These are phyloP conservation scores for Esox lucius DNA, from an alignment of 2,797 vertebrate genomes.

Conservation along the genomic window DNA sequence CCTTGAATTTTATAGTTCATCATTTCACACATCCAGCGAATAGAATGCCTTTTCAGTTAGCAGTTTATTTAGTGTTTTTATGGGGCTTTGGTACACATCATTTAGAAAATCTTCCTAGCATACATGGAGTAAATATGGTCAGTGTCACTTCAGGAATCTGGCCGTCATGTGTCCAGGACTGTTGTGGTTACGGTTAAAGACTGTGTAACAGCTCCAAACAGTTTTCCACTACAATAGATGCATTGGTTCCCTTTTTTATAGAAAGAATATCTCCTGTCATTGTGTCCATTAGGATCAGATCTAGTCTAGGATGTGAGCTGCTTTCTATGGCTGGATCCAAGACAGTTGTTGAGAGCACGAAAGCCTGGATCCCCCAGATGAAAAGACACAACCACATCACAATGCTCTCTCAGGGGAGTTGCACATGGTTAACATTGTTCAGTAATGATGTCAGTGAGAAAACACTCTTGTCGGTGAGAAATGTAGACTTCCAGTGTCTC, in stretches of 20 bases:
- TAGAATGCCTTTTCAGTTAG: no score
- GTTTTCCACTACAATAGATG: neutral
- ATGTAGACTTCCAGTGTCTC: slow-evolving; percentile 2
- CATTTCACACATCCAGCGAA: no score
- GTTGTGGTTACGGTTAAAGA: no score
- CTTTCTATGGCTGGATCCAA: neutral
- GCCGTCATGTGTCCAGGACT: no score
- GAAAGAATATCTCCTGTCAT: neutral
- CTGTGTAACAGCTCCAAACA: no score
- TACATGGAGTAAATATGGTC: no score
- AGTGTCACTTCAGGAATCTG: no score
- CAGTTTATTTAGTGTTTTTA: no score
- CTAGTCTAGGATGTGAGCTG: neutral
- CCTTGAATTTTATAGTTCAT: no score
- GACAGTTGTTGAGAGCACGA: neutral
- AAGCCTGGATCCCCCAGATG: neutral
- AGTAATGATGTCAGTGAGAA: slow-evolving; percentile 11
- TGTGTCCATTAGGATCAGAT: neutral
- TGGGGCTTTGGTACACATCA: no score
- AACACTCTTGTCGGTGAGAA: slow-evolving; percentile 3
- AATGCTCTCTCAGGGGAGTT: neutral
- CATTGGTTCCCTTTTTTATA: neutral
- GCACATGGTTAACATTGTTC: neutral
- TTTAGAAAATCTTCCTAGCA: no score
- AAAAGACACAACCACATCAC: slow-evolving; percentile 3